A percentile compares a stretch with the other conserved stretches of the same genome.
phyloP scores from a whole-genome alignment of 2,888 invertebrate genomes.

The Caenorhabditis imperialis region DNA sequence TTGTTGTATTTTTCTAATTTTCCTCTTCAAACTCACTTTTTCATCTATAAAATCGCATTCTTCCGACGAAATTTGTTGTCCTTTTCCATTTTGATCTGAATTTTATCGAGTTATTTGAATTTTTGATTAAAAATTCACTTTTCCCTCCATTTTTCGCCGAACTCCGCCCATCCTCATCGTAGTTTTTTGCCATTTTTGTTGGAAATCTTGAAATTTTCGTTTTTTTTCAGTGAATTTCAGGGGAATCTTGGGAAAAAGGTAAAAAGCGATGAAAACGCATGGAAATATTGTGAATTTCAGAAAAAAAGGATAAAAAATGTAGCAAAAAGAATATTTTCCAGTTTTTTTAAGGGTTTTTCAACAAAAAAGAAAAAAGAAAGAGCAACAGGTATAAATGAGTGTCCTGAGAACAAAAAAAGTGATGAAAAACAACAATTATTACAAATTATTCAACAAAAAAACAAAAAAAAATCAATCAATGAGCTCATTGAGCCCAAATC shows the following conservation, averaged over 20 bases:
- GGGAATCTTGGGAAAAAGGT: too few species aligned
- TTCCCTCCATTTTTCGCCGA: background rate
- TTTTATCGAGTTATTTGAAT: too few species aligned
- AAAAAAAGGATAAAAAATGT: too few species aligned
- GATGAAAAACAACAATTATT: background rate
- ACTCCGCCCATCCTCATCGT: background rate
- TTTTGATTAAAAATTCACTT: background rate
- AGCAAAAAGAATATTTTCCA: too few species aligned
- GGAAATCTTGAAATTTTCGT: background rate
- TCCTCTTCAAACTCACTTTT: slow-evolving; percentile 37
- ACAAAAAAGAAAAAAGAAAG: slow-evolving; percentile 4
- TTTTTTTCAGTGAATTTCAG: too few species aligned
- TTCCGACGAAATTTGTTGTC: background rate
- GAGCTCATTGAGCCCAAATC: slow-evolving; percentile 27
- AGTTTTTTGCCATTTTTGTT: slow-evolving; percentile 4
- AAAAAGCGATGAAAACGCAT: too few species aligned
- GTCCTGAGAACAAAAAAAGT: background rate
- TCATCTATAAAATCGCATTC: slow-evolving; percentile 45
- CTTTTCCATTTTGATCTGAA: too few species aligned
- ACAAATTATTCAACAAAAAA: background rate
- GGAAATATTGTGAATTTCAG: too few species aligned
- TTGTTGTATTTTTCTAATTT: too few species aligned
- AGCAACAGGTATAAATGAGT: background rate
- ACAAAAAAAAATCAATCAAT: slow-evolving; percentile 4
- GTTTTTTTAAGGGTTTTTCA: too few species aligned